These are phyloP conservation scores for Megatriorchis doriae DNA, from an alignment of 2,113 vertebrate genomes.

Conservation along the genomic window DNA sequence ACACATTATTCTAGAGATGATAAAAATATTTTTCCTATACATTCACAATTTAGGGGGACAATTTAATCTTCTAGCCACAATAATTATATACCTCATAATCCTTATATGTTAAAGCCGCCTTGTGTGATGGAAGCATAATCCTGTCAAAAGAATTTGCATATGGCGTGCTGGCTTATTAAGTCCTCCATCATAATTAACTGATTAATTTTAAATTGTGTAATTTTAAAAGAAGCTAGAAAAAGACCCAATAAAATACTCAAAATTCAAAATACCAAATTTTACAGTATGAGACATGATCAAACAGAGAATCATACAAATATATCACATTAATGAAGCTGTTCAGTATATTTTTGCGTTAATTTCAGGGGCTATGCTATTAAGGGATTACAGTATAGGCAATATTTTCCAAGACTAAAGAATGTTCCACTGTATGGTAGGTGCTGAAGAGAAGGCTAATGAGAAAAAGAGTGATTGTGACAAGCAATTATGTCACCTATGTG, in stretches of 20 bases:
- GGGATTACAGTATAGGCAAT: slow-evolving; percentile 40
- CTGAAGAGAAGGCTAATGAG: slow-evolving; percentile 79
- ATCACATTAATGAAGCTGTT: slow-evolving; percentile 19
- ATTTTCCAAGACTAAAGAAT: slow-evolving; percentile 59
- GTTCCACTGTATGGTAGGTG: slow-evolving; percentile 55
- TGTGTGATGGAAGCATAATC: background rate
- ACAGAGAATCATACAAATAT: background rate
- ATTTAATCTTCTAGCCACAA: background rate
- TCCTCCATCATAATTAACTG: slow-evolving; percentile 30
- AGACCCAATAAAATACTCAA: background rate
- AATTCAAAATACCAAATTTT: slow-evolving; percentile 26
- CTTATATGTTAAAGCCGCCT: background rate
- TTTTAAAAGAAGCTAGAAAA: slow-evolving; percentile 19
- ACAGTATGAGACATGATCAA: background rate
- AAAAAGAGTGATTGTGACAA: slow-evolving; percentile 87
- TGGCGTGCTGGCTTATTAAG: background rate
- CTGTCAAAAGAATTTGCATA: slow-evolving; percentile 3
- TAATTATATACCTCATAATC: background rate
- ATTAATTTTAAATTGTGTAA: slow-evolving; percentile 38
- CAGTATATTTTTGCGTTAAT: slow-evolving; percentile 24
- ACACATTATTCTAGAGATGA: background rate
- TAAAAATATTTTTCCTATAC: background rate
- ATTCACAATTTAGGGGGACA: slow-evolving; percentile 2
- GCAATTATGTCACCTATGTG: slow-evolving; percentile 87
- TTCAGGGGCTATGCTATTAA: slow-evolving; percentile 30